These are phyloP conservation scores for Tenthredo scrophulariae DNA, from an alignment of 2,888 invertebrate genomes.

Conservation along the genomic window DNA sequence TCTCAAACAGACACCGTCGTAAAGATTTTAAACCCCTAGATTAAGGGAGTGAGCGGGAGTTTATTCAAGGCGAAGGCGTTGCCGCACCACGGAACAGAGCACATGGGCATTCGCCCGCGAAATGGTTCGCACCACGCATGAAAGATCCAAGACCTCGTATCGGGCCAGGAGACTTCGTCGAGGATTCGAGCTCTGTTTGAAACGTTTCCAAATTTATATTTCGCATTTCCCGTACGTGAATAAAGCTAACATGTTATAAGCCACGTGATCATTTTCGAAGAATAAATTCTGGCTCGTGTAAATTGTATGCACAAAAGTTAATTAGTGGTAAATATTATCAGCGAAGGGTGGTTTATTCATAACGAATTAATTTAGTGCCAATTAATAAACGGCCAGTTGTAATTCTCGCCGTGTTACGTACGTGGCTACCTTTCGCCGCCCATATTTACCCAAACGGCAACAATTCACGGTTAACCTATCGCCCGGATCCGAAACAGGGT, in stretches of 20 bases:
- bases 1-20: not conserved
- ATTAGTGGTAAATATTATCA: not conserved
- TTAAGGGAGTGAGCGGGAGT: not conserved
- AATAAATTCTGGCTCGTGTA: not conserved
- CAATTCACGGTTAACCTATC: slow-evolving; percentile 26
- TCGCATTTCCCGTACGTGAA: not conserved
- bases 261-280: too few species aligned
- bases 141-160: slow-evolving; percentile 37
- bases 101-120: slow-evolving; percentile 5
- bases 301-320: not conserved
- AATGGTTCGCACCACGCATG: slow-evolving; percentile 39
- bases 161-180: not conserved
- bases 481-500: slow-evolving; percentile 6
- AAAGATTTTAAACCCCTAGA: slow-evolving; percentile 8
- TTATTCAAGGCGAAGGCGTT: slow-evolving; percentile 27
- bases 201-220: not conserved
- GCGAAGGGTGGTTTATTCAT: too few species aligned
- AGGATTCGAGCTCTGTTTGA: not conserved
- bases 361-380: not conserved
- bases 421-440: not conserved
- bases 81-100: slow-evolving; percentile 2
- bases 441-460: slow-evolving; percentile 40
- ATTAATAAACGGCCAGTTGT: not conserved
- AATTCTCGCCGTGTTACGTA: not conserved
- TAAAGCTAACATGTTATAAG: too few species aligned